These are phyloP conservation scores for Phrynocephalus forsythii DNA, from an alignment of 2,797 vertebrate species.

Conservation along the genomic window DNA sequence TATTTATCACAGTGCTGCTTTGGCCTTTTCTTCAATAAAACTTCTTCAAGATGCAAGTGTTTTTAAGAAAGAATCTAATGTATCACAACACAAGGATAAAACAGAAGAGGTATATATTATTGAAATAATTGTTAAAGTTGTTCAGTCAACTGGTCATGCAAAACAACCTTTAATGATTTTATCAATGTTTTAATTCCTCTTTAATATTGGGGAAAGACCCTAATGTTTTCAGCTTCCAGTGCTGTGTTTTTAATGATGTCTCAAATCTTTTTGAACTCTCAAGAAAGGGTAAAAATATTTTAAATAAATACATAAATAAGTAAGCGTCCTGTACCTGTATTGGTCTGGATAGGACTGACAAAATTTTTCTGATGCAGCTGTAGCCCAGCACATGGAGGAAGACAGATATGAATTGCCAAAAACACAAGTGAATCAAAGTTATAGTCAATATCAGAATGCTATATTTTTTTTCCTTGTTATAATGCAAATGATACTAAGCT, in stretches of 20 bases:
- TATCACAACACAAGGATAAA: conserved; percentile 35
- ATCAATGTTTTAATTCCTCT: too few relatives aligned
- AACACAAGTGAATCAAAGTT: not conserved
- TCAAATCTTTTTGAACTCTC: too few relatives aligned
- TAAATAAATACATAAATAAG: too few relatives aligned
- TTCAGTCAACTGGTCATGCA: not conserved
- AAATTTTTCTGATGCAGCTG: not conserved
- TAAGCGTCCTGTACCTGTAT: not conserved
- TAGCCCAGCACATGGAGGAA: not conserved
- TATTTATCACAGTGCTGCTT: conserved; percentile 80
- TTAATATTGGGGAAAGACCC: too few relatives aligned
- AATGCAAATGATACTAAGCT: not conserved
- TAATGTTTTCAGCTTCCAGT: too few relatives aligned
- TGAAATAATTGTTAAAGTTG: conserved; percentile 3
- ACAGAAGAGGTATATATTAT: conserved; percentile 49
- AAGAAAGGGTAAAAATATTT: too few relatives aligned
- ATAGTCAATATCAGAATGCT: not conserved
- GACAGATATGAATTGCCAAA: not conserved
- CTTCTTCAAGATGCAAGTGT: conserved; percentile 85
- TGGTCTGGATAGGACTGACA: not conserved
- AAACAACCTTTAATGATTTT: not conserved
- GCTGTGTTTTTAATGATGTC: too few relatives aligned
- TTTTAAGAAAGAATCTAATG: conserved; percentile 52
- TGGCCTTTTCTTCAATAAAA: conserved; percentile 83
- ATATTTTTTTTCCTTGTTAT: not conserved